Conservation (phyloP, 2,113 vertebrate species). For the Poecile atricapillus region DNA sequence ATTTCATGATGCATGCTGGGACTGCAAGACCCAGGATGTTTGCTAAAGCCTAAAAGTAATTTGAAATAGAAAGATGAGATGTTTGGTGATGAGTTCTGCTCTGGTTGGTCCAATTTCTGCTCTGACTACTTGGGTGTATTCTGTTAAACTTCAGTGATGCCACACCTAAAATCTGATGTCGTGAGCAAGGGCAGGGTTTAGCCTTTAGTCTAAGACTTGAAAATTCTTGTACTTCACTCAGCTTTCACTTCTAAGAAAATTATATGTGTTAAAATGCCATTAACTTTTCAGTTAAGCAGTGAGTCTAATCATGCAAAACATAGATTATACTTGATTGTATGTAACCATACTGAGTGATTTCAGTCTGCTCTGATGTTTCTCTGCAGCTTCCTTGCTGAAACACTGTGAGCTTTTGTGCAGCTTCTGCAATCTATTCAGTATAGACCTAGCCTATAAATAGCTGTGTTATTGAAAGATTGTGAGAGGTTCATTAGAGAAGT, state of each 20-base stretch:
- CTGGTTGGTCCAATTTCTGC: background rate
- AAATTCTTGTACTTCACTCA: background rate
- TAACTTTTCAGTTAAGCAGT: background rate
- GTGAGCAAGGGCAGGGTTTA: background rate
- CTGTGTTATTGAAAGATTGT: background rate
- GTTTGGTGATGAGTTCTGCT: background rate
- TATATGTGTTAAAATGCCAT: background rate
- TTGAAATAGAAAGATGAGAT: background rate
- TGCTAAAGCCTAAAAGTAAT: background rate
- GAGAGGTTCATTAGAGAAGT: conserved; percentile 29
- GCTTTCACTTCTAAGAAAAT: background rate
- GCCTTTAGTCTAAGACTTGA: background rate
- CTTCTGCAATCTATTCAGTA: conserved; percentile 3
- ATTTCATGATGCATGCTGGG: background rate
- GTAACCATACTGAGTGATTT: background rate
- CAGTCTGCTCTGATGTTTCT: background rate
- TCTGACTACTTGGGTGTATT: background rate
- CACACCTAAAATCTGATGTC: background rate
- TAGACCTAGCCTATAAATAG: conserved; percentile 34
- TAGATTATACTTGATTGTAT: background rate
- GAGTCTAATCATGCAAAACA: background rate
- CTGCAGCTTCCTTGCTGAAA: background rate
- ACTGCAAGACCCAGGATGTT: background rate
- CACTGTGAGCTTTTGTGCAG: conserved; percentile 10
- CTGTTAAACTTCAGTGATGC: background rate